phyloP scores from a whole-genome alignment of 2,797 vertebrate species.

The Lepilemur ruficaudatus region DNA sequence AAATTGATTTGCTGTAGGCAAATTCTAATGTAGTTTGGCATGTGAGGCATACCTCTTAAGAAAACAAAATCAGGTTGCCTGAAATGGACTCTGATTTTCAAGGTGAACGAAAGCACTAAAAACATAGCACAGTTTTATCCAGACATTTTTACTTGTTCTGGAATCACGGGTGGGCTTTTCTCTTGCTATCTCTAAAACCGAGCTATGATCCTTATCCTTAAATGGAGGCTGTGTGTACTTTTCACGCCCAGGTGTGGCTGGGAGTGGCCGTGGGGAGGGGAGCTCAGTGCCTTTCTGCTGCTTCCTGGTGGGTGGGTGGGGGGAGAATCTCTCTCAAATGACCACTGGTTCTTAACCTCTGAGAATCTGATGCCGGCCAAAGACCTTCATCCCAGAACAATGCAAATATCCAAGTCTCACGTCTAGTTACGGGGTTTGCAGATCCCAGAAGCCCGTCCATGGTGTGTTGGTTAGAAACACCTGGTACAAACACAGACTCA shows the following conservation, averaged over 20 bases:
- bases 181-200: background rate
- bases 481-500: background rate
- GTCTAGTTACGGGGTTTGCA: background rate
- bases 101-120: background rate
- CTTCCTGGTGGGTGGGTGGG: background rate
- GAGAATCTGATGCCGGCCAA: background rate
- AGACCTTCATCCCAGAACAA: background rate
- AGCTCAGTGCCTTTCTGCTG: background rate
- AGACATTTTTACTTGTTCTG: background rate
- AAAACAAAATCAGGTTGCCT: slow-evolving; percentile 8
- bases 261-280: background rate
- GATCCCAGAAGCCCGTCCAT: background rate
- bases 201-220: background rate
- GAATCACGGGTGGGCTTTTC: background rate
- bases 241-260: background rate
- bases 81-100: background rate
- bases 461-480: background rate
- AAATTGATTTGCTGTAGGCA: slow-evolving; percentile 10
- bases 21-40: background rate
- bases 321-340: background rate
- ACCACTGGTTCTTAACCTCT: background rate
- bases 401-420: background rate
- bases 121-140: background rate
- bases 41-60: background rate
- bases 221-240: background rate